Percentiles rank a stretch among this genome's conserved stretches.
phyloP scores from a whole-genome alignment of 2,113 vertebrate species.

The Sterrhoptilus dennistouni region DNA sequence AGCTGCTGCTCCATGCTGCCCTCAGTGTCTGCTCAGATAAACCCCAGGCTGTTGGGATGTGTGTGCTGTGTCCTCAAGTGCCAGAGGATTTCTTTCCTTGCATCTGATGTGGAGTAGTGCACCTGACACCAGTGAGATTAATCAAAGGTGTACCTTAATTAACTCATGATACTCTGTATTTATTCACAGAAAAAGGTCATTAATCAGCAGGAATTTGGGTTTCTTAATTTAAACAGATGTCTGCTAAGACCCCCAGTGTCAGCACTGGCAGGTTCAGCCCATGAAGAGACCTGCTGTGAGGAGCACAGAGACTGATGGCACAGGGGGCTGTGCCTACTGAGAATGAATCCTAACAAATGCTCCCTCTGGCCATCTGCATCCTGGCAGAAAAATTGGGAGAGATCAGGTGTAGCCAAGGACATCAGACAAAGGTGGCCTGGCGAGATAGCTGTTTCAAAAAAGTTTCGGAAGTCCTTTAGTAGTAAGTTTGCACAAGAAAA shows the following conservation, averaged over 20 bases:
- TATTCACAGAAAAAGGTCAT: conserved; percentile 31
- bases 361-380: neutral
- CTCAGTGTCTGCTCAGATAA: neutral
- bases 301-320: neutral
- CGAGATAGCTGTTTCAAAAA: neutral
- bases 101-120: neutral
- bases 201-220: conserved; percentile 27
- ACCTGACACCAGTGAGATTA: conserved; percentile 19
- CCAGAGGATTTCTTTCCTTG: neutral
- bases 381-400: neutral
- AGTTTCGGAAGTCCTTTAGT: neutral
- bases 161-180: conserved; percentile 31
- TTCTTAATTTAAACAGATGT: conserved; percentile 35
- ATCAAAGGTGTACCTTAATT: conserved; percentile 34
- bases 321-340: neutral
- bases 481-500: neutral
- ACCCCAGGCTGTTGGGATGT: neutral
- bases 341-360: neutral
- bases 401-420: neutral
- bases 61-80: neutral
- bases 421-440: neutral
- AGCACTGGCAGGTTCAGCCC: neutral
- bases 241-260: neutral
- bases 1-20: neutral
- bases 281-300: neutral